A percentile compares a stretch with the other conserved stretches of the same genome.
These are phyloP conservation scores for Leptosomus discolor DNA, from an alignment of 2,113 vertebrate species.

Conservation along the genomic window DNA sequence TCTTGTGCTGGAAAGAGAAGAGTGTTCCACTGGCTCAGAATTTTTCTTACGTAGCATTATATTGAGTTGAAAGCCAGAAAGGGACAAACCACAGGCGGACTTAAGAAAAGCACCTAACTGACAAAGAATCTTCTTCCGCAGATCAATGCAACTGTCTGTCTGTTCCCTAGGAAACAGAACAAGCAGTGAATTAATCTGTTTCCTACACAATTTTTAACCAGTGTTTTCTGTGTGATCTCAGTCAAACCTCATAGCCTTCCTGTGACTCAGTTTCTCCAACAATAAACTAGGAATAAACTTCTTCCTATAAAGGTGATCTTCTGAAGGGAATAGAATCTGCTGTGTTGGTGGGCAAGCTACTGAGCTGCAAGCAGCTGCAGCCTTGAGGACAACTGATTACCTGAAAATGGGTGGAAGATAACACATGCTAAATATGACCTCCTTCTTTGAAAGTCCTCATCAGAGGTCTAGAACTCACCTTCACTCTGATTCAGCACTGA, in stretches of 20 bases:
- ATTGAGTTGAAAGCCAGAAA: not conserved
- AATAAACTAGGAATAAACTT: not conserved
- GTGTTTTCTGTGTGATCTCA: not conserved
- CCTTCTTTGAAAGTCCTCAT: not conserved
- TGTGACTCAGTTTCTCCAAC: not conserved
- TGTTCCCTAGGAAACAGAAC: not conserved
- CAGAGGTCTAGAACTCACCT: not conserved
- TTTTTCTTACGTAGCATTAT: not conserved
- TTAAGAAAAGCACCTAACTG: not conserved
- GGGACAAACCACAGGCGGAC: not conserved
- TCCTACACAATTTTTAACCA: not conserved
- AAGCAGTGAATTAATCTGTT: not conserved
- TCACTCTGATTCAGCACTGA: not conserved
- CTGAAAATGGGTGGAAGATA: not conserved
- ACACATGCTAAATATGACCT: not conserved
- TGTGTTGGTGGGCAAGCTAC: not conserved
- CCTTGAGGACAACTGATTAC: not conserved
- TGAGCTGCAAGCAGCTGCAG: not conserved
- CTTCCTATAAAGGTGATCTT: not conserved
- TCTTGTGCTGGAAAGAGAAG: not conserved
- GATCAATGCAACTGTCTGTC: not conserved
- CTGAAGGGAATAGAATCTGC: not conserved
- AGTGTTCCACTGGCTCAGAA: not conserved
- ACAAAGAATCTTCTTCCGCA: not conserved
- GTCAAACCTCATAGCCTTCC: not conserved